phyloP scores from a whole-genome alignment of 1,140 invertebrate genomes.

The Tetranychus urticae region DNA sequence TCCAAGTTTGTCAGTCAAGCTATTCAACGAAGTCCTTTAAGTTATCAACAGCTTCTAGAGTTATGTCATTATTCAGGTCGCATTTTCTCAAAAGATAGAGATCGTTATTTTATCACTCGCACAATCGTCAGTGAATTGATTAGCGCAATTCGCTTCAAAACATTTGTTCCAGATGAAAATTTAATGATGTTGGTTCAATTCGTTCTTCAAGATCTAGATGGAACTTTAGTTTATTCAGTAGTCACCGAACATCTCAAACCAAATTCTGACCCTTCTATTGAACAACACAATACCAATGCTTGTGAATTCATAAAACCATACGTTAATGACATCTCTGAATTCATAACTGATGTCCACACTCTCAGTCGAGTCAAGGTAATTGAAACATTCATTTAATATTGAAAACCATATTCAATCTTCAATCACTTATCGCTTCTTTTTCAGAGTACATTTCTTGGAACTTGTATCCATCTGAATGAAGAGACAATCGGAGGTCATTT shows the following conservation, averaged over 20 bases:
- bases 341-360: conserved; percentile 85
- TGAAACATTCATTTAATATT: background rate
- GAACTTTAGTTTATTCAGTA: conserved; percentile 37
- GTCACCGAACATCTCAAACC: conserved; percentile 22
- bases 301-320: conserved; percentile 78
- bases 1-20: conserved; percentile 74
- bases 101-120: conserved; percentile 69
- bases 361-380: conserved; percentile 81
- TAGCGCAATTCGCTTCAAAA: conserved; percentile 84
- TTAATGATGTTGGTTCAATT: conserved; percentile 65
- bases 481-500: conserved; percentile 83
- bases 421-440: background rate
- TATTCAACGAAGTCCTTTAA: conserved; percentile 62
- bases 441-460: conserved; percentile 32
- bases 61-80: conserved; percentile 68
- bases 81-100: conserved; percentile 41
- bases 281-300: conserved; percentile 41
- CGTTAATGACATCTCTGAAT: conserved; percentile 78
- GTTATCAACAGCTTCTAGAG: conserved; percentile 60
- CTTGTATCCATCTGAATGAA: conserved; percentile 53
- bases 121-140: conserved; percentile 78
- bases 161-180: conserved; percentile 74
- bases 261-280: background rate
- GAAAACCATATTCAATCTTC: background rate
- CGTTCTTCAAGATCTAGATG: conserved; percentile 44